phyloP scores from a whole-genome alignment of 2,888 invertebrate genomes.

The Trissoscelio sp. region DNA sequence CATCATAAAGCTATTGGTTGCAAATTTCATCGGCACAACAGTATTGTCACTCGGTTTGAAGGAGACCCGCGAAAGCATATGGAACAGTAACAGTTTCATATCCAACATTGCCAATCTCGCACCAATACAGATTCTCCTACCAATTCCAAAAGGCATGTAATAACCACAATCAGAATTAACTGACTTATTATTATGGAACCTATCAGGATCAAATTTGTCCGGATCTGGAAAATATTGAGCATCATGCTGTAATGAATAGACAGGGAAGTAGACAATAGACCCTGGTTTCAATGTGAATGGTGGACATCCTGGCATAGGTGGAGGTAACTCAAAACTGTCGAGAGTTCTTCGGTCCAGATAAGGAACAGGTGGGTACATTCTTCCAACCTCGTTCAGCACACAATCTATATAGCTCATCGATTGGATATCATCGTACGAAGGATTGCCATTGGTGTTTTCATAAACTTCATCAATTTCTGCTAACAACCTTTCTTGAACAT shows the following conservation, averaged over 20 bases:
- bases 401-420: constrained; percentile 85
- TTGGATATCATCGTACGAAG: constrained; percentile 83
- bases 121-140: constrained; percentile 81
- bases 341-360: constrained; percentile 76
- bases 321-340: constrained; percentile 76
- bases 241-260: constrained; percentile 51
- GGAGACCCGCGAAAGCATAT: constrained; percentile 71
- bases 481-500: constrained; percentile 83
- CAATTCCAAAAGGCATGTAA: constrained; percentile 81
- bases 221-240: constrained; percentile 54
- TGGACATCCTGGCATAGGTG: constrained; percentile 74
- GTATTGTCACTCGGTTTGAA: constrained; percentile 81
- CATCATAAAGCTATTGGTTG: constrained; percentile 47
- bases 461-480: constrained; percentile 76
- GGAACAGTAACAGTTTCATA: constrained; percentile 72
- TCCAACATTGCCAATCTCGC: constrained; percentile 72
- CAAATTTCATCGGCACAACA: constrained; percentile 78
- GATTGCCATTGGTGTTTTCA: constrained; percentile 77
- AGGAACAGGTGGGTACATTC: constrained; percentile 75
- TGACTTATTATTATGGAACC: constrained; percentile 49
- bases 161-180: constrained; percentile 63
- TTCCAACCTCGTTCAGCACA: constrained; percentile 81
- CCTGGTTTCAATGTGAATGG: constrained; percentile 77
- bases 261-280: constrained; percentile 38
- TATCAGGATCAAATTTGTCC: constrained; percentile 59